A percentile compares a stretch with the other conserved stretches of the same genome.
These are phyloP conservation scores for Mandrillus leucophaeus DNA, from an alignment of 2,113 vertebrate genomes.

Conservation along the genomic window DNA sequence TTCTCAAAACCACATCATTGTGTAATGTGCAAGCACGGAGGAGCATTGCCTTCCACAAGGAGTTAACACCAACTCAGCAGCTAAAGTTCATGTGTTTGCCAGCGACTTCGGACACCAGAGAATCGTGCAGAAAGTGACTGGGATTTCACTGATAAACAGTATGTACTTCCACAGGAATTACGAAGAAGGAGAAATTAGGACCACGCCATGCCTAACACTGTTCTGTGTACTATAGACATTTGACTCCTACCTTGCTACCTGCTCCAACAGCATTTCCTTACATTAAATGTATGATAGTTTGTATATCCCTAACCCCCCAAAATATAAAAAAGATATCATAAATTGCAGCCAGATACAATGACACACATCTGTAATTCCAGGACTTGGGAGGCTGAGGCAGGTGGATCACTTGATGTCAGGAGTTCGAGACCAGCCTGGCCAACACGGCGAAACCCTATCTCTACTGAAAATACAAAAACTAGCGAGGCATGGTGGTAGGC, in stretches of 20 bases:
- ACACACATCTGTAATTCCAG: too few relatives aligned
- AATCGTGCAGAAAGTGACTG: background rate
- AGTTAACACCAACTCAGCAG: background rate
- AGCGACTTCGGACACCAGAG: background rate
- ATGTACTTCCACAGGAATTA: background rate
- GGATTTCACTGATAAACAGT: background rate
- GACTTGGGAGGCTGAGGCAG: too few relatives aligned
- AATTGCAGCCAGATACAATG: too few relatives aligned
- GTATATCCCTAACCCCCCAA: background rate
- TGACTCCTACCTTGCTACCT: background rate
- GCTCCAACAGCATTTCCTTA: background rate
- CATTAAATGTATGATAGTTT: background rate
- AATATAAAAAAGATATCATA: background rate
- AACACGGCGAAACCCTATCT: too few relatives aligned
- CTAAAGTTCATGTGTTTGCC: too few relatives aligned
- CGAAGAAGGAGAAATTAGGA: background rate
- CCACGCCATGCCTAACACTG: fast-evolving
- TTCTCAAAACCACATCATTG: background rate
- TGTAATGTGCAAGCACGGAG: background rate
- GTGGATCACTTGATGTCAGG: too few relatives aligned
- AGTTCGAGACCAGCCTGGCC: too few relatives aligned
- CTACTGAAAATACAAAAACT: too few relatives aligned
- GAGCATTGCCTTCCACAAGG: background rate
- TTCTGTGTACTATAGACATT: background rate
- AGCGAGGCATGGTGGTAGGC: too few relatives aligned